phyloP scores from a whole-genome alignment of 2,113 vertebrate genomes.

The Sporophila hypoxantha region DNA sequence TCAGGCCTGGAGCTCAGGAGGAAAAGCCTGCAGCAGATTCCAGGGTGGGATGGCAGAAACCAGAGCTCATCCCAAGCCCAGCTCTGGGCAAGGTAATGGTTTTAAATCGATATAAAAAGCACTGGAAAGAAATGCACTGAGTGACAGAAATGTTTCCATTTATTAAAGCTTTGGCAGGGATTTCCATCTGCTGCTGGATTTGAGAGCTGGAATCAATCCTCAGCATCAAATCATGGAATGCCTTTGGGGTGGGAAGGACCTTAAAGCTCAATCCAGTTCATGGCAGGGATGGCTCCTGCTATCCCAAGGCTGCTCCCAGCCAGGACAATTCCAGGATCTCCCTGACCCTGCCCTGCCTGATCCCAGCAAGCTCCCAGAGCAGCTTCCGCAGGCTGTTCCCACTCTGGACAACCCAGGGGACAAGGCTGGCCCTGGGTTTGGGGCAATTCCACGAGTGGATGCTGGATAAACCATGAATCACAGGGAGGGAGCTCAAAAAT shows the following conservation, averaged over 20 bases:
- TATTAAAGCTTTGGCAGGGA: not conserved
- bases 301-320: not conserved
- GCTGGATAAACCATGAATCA: not conserved
- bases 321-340: not conserved
- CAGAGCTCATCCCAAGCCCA: not conserved
- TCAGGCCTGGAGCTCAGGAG: fast-evolving
- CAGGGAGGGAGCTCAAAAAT: not conserved
- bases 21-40: not conserved
- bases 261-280: fast-evolving
- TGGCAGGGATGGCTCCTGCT: not conserved
- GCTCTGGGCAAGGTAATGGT: not conserved
- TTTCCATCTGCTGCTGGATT: not conserved
- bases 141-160: not conserved
- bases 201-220: not conserved
- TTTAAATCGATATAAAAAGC: not conserved
- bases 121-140: too few relatives aligned
- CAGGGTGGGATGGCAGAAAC: not conserved
- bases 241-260: not conserved
- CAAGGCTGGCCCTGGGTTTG: not conserved
- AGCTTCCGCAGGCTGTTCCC: not conserved
- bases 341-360: not conserved
- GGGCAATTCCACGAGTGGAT: not conserved
- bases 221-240: not conserved
- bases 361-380: not conserved
- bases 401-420: not conserved